A percentile compares a stretch with the other conserved stretches of the same genome.
phyloP scores from a whole-genome alignment of 1,140 invertebrate genomes.

The Bursaphelenchus mucronatus region DNA sequence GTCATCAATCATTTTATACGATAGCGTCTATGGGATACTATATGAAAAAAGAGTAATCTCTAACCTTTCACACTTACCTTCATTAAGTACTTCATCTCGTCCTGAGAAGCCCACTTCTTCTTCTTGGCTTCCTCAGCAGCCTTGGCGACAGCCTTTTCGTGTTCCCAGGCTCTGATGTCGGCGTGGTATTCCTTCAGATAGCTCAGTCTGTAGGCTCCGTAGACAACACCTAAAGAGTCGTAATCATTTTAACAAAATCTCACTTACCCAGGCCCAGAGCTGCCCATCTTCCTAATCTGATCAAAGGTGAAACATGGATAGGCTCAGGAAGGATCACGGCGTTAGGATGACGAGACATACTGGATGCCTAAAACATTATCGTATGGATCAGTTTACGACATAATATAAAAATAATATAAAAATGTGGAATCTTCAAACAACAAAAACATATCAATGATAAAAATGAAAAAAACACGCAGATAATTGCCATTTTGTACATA shows the following conservation, averaged over 20 bases:
- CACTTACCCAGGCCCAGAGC: conserved; percentile 52
- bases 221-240: conserved; percentile 8
- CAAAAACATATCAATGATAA: neutral
- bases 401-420: too few species aligned
- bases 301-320: conserved; percentile 53
- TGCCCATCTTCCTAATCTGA: conserved; percentile 50
- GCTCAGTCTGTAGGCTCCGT: conserved; percentile 35
- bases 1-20: neutral
- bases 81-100: conserved; percentile 58
- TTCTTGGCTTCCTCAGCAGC: conserved; percentile 46
- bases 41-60: neutral
- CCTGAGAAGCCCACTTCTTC: conserved; percentile 58
- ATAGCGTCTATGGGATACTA: neutral
- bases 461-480: neutral
- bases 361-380: neutral
- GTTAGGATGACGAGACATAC: conserved; percentile 45
- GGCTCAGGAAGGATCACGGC: conserved; percentile 51
- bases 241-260: neutral
- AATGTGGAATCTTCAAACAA: neutral
- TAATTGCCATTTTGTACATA: neutral
- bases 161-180: conserved; percentile 54
- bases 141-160: conserved; percentile 54
- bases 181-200: conserved; percentile 54
- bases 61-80: conserved; percentile 36
- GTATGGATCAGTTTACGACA: too few species aligned